Percentiles rank a stretch among this genome's conserved stretches.
Conservation (phyloP, 2,888 invertebrate species). For the Chouioia cunea region DNA sequence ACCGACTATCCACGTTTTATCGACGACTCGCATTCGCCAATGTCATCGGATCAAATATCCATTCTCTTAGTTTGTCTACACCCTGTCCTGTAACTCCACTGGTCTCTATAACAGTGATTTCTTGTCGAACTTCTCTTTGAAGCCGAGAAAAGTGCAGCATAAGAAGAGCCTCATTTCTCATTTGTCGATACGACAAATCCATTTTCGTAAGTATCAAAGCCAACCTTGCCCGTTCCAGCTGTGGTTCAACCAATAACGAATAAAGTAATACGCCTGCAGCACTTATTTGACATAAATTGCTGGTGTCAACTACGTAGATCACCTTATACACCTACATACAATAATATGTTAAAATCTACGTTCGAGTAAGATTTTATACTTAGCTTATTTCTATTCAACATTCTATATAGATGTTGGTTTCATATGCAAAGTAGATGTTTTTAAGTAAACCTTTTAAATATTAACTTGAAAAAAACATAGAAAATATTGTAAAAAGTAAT, state of each 20-base stretch:
- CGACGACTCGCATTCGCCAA: constrained; percentile 47
- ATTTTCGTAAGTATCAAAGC: constrained; percentile 81
- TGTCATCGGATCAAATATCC: constrained; percentile 68
- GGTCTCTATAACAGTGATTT: constrained; percentile 79
- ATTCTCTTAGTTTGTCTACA: constrained; percentile 76
- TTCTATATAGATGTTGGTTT: not conserved
- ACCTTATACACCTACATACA: constrained; percentile 67
- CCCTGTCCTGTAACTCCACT: constrained; percentile 82
- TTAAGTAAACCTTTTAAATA: not conserved
- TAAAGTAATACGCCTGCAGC: constrained; percentile 86
- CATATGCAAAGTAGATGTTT: constrained; percentile 9
- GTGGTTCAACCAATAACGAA: constrained; percentile 81
- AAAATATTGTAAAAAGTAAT: constrained; percentile 24
- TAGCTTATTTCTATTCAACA: not conserved
- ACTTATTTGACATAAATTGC: constrained; percentile 88
- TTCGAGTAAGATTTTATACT: not conserved
- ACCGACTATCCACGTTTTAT: constrained; percentile 14
- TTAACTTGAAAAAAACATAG: not conserved
- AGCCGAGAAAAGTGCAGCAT: constrained; percentile 84
- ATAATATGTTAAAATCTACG: not conserved
- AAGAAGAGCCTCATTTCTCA: constrained; percentile 86
- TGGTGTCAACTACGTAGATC: constrained; percentile 86
- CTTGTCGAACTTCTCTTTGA: constrained; percentile 77
- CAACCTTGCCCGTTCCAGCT: constrained; percentile 77
- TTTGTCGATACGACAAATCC: constrained; percentile 88